Evolutionary conservation across 2,113 vertebrate genomes (phyloP).

Genomic region (Daboia siamensis): DNA sequence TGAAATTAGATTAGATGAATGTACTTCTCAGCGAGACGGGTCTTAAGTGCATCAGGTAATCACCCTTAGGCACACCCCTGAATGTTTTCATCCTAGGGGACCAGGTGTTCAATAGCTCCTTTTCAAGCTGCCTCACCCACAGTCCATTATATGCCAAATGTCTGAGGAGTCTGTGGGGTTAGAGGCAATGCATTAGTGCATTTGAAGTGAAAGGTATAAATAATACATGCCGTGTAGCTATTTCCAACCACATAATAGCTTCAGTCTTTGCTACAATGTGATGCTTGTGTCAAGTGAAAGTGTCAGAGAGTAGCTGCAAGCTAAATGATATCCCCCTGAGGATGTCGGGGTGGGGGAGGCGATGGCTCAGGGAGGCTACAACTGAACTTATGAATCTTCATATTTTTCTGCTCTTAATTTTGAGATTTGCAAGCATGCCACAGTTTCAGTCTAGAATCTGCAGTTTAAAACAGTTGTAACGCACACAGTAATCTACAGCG

Average conservation of each 20-base stretch:
- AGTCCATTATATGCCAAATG: constrained; percentile 8
- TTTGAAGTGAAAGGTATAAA: constrained; percentile 26
- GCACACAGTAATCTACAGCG: background rate
- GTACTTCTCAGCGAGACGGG: background rate
- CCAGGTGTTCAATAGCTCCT: constrained; percentile 19
- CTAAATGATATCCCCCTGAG: background rate
- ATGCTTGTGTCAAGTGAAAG: background rate
- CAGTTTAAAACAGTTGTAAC: background rate
- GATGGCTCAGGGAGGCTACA: background rate
- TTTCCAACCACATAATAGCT: constrained; percentile 23
- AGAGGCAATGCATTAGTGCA: constrained; percentile 4
- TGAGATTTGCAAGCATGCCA: background rate
- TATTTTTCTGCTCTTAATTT: background rate
- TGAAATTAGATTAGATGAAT: background rate
- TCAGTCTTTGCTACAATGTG: background rate
- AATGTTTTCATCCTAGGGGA: background rate
- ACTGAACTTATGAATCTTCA: constrained; percentile 10
- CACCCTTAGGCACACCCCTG: too few relatives aligned
- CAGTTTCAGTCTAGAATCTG: background rate
- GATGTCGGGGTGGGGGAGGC: background rate
- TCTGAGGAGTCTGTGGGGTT: background rate
- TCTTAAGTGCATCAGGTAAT: constrained; percentile 19
- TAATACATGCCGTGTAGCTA: constrained; percentile 28
- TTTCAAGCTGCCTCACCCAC: background rate
- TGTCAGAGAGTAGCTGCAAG: constrained; percentile 11